These are phyloP conservation scores for Chrysopa pallens DNA, from an alignment of 1,140 invertebrate genomes.

Conservation along the genomic window DNA sequence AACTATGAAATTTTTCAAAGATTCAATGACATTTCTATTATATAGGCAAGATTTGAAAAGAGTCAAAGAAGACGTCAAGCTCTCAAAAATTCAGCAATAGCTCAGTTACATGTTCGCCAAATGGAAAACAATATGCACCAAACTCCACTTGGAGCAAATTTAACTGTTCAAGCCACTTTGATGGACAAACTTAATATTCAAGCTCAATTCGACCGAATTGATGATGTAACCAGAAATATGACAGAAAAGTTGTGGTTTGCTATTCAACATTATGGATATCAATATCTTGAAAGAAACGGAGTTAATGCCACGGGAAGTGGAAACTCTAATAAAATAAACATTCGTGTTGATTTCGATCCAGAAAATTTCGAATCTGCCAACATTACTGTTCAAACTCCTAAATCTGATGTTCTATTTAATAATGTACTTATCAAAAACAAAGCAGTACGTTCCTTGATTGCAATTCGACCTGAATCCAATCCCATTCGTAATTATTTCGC, in stretches of 20 bases:
- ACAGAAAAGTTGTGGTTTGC: slow-evolving; percentile 19
- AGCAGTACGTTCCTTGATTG: slow-evolving; percentile 14
- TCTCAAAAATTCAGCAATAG: slow-evolving; percentile 18
- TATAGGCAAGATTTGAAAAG: slow-evolving; percentile 22
- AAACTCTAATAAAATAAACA: slow-evolving; percentile 23
- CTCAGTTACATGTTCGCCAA: slow-evolving; percentile 27
- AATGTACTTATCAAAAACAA: slow-evolving; percentile 20
- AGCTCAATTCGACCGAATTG: slow-evolving; percentile 27
- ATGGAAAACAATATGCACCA: slow-evolving; percentile 31
- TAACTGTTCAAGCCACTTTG: slow-evolving; percentile 24
- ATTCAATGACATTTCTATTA: neutral
- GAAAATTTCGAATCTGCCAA: slow-evolving; percentile 21
- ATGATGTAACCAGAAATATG: slow-evolving; percentile 14
- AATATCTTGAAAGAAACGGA: slow-evolving; percentile 20
- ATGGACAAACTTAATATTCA: slow-evolving; percentile 26
- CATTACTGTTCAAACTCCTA: slow-evolving; percentile 22
- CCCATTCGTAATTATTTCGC: neutral
- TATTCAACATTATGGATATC: slow-evolving; percentile 14
- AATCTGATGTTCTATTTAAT: slow-evolving; percentile 19
- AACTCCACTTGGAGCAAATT: slow-evolving; percentile 29
- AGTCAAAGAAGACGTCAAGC: slow-evolving; percentile 27
- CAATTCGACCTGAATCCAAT: slow-evolving; percentile 24
- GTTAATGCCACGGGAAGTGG: slow-evolving; percentile 14
- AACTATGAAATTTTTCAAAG: no score
- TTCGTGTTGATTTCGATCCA: slow-evolving; percentile 21